Evolutionary conservation across 35 echinoderm and acorn worm species (phyloP), one percentile per base, ranked within the genome.

Genomic region (Holothuria glaberrima): DNA sequence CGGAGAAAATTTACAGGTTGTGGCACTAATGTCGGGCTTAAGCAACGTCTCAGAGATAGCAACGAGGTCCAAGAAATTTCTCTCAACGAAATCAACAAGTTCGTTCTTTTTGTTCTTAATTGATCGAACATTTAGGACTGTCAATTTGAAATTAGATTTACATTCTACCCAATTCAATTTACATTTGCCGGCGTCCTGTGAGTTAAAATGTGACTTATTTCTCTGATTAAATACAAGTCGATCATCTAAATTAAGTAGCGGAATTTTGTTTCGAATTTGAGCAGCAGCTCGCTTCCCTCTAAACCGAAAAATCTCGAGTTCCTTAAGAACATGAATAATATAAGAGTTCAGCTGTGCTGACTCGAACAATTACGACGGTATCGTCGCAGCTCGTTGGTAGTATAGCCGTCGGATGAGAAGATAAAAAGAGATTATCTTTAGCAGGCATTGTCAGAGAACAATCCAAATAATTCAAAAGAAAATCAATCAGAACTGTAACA

Each of bases 1-100:
- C 14, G 88, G 88, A 78, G 59, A 57, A 32, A 71, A 54, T 31
- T 89, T 46, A 32, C 70, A 33, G 59, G 63, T 89, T 18, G 48
- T 30, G 52, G 59, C 22, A 6, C 41, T 33, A 26, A 59, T 38
- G 5, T 72, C 69, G 10, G 69, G 87, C 50, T 59, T 74, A 52
- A 89, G 67, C 35, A 41, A 89, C 28, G 87, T 74, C 56, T 89
- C 69, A 75, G 87, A 74, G 1, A 89, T 58, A 75, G 87, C 54
- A 30, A 75, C 48, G 29, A 74, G 48, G 63, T 89, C 68, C 4
- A 59, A n/a, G 27, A 75, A 20, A 58, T 89, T 73, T 20, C 68
- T 57, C 5, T 34, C 6, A 75, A 89, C 87, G 54, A 89, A 89
- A 36, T 89, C 87, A 19, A 66, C 63, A 66, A 66, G 63, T 66